Evolutionary conservation across 2,888 invertebrate species (phyloP).

Genomic region (Drosophila percnosoma): DNA sequence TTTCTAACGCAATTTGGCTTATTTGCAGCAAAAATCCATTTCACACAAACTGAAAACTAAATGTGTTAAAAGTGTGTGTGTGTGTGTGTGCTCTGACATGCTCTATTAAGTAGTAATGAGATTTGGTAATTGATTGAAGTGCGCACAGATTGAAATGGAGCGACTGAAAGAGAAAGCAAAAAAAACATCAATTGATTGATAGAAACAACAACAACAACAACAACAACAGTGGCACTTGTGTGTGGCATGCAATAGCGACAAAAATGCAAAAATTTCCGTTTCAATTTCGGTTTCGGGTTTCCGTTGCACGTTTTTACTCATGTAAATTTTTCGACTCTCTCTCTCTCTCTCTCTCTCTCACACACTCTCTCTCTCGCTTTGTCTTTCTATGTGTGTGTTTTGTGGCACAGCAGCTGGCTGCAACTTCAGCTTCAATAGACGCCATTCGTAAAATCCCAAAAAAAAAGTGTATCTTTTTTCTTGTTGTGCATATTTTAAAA

Average conservation of each 20-base stretch:
- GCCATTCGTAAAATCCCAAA: background rate
- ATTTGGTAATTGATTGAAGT: conserved; percentile 78
- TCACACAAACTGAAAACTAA: conserved; percentile 32
- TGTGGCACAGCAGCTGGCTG: background rate
- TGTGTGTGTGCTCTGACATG: conserved; percentile 42
- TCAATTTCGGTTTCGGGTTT: background rate
- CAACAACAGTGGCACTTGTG: background rate
- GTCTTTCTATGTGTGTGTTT: background rate
- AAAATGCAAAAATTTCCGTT: background rate
- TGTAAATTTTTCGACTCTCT: background rate
- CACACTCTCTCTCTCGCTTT: background rate
- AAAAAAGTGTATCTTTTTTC: conserved; percentile 1
- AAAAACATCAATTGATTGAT: conserved; percentile 67
- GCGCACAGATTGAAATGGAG: conserved; percentile 39
- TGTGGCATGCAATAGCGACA: conserved; percentile 41
- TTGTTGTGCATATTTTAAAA: conserved; percentile 4
- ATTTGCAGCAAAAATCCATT: conserved; percentile 50
- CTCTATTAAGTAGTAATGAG: conserved; percentile 79
- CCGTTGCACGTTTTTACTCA: background rate
- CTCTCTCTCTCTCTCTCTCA: background rate
- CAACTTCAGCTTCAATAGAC: background rate
- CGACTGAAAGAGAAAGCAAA: conserved; percentile 3
- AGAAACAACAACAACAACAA: conserved; percentile 8
- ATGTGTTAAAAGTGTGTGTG: conserved; percentile 32
- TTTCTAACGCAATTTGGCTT: conserved; percentile 49